phyloP scores from a whole-genome alignment of 2,888 invertebrate species.

The Cheilosia pagana region DNA sequence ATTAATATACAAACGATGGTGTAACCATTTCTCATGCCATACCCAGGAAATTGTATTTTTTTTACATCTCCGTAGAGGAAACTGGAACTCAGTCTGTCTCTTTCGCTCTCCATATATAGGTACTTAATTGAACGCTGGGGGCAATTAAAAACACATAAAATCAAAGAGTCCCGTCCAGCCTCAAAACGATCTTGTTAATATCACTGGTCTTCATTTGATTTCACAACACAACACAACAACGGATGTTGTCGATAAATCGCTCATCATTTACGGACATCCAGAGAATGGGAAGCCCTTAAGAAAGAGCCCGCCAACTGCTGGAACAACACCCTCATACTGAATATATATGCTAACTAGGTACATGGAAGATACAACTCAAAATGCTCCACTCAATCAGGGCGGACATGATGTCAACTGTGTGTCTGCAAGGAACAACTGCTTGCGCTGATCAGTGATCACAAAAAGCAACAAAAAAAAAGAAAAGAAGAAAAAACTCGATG shows the following conservation, averaged over 20 bases:
- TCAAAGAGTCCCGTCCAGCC: slow-evolving; percentile 47
- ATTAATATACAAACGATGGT: slow-evolving; percentile 60
- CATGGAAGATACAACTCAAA: slow-evolving; percentile 62
- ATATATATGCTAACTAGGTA: slow-evolving; percentile 56
- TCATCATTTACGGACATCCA: slow-evolving; percentile 40
- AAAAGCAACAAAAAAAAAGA: background rate
- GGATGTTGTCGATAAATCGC: slow-evolving; percentile 63
- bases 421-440: slow-evolving; percentile 15
- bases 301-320: background rate
- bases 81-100: background rate
- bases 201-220: slow-evolving; percentile 67
- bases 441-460: slow-evolving; percentile 5
- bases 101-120: background rate
- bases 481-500: slow-evolving; percentile 44
- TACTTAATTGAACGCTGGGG: slow-evolving; percentile 37
- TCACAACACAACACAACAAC: slow-evolving; percentile 59
- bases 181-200: slow-evolving; percentile 59
- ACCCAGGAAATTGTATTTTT: slow-evolving; percentile 13
- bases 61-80: slow-evolving; percentile 8
- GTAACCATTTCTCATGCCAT: slow-evolving; percentile 58
- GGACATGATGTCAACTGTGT: slow-evolving; percentile 67
- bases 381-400: slow-evolving; percentile 68
- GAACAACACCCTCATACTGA: slow-evolving; percentile 58
- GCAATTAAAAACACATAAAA: slow-evolving; percentile 68
- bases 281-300: background rate